Conservation (phyloP, 2,888 invertebrate species). For the Pediacus dermestoides region DNA sequence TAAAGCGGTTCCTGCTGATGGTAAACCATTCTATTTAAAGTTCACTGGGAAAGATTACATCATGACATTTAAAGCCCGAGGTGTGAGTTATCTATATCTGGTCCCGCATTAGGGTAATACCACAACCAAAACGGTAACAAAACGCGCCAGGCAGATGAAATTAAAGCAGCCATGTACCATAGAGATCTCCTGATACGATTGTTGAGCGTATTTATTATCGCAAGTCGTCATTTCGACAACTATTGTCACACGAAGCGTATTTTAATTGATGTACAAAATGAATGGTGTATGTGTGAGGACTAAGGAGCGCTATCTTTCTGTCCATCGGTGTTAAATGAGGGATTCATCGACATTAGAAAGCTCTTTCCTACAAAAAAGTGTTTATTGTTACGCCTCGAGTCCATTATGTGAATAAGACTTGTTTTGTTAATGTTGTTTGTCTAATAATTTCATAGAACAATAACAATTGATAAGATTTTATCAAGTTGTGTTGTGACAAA, state of each 20-base stretch:
- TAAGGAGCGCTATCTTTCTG: slow-evolving; percentile 20
- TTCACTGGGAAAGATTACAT: slow-evolving; percentile 12
- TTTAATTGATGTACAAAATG: slow-evolving; percentile 39
- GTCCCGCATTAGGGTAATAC: slow-evolving; percentile 30
- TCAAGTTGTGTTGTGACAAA: slow-evolving; percentile 7
- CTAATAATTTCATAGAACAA: slow-evolving; percentile 12
- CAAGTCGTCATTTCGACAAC: slow-evolving; percentile 37
- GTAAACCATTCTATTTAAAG: too few relatives aligned
- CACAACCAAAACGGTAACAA: slow-evolving; percentile 33
- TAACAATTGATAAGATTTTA: slow-evolving; percentile 14
- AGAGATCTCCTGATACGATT: slow-evolving; percentile 38
- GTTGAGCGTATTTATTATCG: slow-evolving; percentile 35
- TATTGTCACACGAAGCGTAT: slow-evolving; percentile 37
- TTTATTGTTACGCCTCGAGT: slow-evolving; percentile 28
- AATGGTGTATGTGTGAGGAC: slow-evolving; percentile 24
- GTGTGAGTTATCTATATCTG: slow-evolving; percentile 31
- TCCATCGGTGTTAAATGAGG: slow-evolving; percentile 31
- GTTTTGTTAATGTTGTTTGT: slow-evolving; percentile 15
- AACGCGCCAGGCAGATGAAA: slow-evolving; percentile 32
- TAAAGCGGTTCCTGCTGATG: too few relatives aligned
- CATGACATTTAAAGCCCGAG: slow-evolving; percentile 19
- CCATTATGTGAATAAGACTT: slow-evolving; percentile 24
- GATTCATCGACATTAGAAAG: slow-evolving; percentile 29
- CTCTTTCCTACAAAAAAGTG: slow-evolving; percentile 22
- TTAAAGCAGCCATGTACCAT: slow-evolving; percentile 32